phyloP scores from a whole-genome alignment of 2,113 vertebrate genomes.

The Gallinago jamesoni region DNA sequence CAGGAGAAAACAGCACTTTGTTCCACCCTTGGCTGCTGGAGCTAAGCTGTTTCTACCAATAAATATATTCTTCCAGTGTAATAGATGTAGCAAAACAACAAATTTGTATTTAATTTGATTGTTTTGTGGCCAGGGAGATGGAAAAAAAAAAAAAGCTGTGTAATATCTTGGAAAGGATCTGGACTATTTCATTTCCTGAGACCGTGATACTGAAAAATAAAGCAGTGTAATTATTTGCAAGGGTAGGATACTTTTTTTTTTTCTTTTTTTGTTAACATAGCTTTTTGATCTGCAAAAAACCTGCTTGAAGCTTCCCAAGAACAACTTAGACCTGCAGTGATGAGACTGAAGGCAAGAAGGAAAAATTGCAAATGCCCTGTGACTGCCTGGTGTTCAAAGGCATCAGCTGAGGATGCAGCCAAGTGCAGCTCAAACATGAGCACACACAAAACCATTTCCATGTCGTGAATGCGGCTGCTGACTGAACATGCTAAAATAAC shows the following conservation, averaged over 20 bases:
- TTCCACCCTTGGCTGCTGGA: neutral
- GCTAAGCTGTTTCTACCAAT: constrained; percentile 8
- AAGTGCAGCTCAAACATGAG: neutral
- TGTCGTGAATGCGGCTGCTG: neutral
- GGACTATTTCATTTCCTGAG: constrained; percentile 33
- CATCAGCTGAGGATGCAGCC: neutral
- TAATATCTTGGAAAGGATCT: constrained; percentile 43
- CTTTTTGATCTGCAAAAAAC: neutral
- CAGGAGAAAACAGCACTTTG: neutral
- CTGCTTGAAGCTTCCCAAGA: neutral
- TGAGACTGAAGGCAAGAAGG: neutral
- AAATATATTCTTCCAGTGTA: constrained; percentile 43
- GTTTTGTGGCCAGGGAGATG: neutral
- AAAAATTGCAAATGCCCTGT: neutral
- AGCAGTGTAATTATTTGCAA: constrained; percentile 33
- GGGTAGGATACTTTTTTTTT: neutral
- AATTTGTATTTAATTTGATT: constrained; percentile 23
- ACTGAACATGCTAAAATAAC: neutral
- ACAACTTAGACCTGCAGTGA: fast-evolving
- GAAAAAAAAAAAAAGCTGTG: neutral
- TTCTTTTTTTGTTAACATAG: neutral
- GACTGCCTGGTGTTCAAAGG: neutral
- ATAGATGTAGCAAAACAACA: constrained; percentile 46
- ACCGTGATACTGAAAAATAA: constrained; percentile 55
- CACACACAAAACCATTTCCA: neutral